These are phyloP conservation scores for Oscheius sp. DNA, from an alignment of 1,140 invertebrate genomes.

Conservation along the genomic window DNA sequence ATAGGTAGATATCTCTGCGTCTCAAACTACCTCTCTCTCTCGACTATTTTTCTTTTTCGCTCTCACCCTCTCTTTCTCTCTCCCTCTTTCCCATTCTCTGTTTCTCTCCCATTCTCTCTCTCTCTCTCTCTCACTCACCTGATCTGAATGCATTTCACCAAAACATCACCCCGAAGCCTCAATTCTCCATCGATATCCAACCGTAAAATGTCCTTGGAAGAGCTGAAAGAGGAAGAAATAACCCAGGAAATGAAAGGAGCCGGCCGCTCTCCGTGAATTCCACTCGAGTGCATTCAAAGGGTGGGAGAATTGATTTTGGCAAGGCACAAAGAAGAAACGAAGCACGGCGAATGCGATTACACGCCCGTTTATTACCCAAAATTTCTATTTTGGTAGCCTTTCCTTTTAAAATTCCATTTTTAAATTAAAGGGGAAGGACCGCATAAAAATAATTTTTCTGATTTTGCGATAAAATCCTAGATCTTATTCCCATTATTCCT, in stretches of 20 bases:
- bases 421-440: too few relatives aligned
- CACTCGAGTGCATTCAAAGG: background rate
- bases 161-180: background rate
- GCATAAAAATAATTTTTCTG: too few relatives aligned
- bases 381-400: background rate
- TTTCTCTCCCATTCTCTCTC: background rate
- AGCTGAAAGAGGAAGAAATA: background rate
- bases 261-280: background rate
- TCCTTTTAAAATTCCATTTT: too few relatives aligned
- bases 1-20: too few relatives aligned
- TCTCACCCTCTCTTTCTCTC: too few relatives aligned
- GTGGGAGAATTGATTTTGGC: conserved; percentile 1
- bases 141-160: background rate
- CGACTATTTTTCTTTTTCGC: too few relatives aligned
- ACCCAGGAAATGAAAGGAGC: too few relatives aligned
- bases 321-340: background rate
- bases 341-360: background rate
- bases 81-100: too few relatives aligned
- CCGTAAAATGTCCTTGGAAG: background rate
- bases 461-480: too few relatives aligned
- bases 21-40: too few relatives aligned
- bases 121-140: background rate
- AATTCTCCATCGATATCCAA: background rate
- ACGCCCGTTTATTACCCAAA: background rate
- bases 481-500: too few relatives aligned